Base-by-base conservation (phyloP, 2,888 invertebrate species). In the Drosophila eohydei region DNA sequence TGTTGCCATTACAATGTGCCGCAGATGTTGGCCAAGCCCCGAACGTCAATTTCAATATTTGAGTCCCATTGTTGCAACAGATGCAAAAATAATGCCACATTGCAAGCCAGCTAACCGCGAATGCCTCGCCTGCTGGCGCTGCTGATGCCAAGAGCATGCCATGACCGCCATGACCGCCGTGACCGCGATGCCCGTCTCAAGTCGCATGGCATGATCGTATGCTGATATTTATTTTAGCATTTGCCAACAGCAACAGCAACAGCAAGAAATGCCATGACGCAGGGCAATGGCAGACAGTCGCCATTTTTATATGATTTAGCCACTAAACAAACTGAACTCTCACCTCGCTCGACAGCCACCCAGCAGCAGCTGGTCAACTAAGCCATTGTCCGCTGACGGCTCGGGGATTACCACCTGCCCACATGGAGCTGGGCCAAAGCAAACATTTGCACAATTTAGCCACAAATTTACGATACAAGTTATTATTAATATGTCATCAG, bases 401-500 rank as follows among this genome's bases (percentile, higher is more conserved):
- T 4, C 21, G 9, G 55, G 68, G 81, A 73, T 77, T 71, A 79
- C 32, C 77, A 73, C 72, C 81, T 70, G 70, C 66, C 81, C 80
- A 72, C 77, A 76, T 63, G 9, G 14, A 28, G 38, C n/a, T 6
- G 6, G n/a, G 40, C 41, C 58, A n/a, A 43, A 76, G 67, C 43
- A 83, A 75, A 87, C 78, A 77, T 77, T 77, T 77, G 48, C 80
- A 79, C 76, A 82, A 69, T 83, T 58, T 63, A 61, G 74, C 30
- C 52, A 55, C 60, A 66, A 83, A 90, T 90, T 91, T 91, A 89
- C 85, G 89, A 88, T 87, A 87, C 80, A 83, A 82, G 79, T 88
- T 88, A 88, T 90, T 89, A 88, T 81, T 81, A 86, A 88, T 91
- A 82, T 91, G 89, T 89, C 91, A 90, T 80, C 78, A 74, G 65